Percentiles rank a stretch among this genome's conserved stretches.
Conservation (phyloP, 1,140 invertebrate genomes). For the Dryas iulia region DNA sequence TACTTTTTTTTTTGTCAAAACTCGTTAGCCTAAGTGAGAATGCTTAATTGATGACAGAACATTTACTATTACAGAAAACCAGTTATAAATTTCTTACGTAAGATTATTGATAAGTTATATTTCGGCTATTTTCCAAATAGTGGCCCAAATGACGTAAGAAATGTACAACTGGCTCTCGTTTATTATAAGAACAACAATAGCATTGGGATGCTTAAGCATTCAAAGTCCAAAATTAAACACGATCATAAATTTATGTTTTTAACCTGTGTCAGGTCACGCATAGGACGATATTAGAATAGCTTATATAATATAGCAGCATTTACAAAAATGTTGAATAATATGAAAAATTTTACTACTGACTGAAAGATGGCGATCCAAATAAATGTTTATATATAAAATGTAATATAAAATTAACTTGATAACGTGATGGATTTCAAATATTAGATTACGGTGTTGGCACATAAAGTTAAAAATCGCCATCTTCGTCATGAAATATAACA, state of each 20-base stretch:
- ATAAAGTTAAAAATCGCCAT: slow-evolving; percentile 1
- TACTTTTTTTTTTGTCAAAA: slow-evolving; percentile 35
- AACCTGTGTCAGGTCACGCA: slow-evolving; percentile 46
- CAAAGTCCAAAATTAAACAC: slow-evolving; percentile 18
- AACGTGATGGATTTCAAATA: neutral
- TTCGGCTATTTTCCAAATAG: neutral
- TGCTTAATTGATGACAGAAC: slow-evolving; percentile 19
- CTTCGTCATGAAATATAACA: neutral
- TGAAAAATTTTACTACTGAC: neutral
- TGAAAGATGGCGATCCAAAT: neutral
- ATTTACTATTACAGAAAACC: slow-evolving; percentile 2
- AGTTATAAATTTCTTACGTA: neutral
- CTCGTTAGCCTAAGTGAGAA: slow-evolving; percentile 40
- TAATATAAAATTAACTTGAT: neutral
- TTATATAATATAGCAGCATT: slow-evolving; percentile 6
- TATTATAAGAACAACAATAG: slow-evolving; percentile 17
- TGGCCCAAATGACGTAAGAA: neutral
- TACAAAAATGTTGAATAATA: neutral
- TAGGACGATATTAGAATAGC: slow-evolving; percentile 36
- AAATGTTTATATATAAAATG: neutral
- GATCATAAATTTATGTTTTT: slow-evolving; percentile 33
- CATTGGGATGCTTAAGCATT: slow-evolving; percentile 24
- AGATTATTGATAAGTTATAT: neutral
- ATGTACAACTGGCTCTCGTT: neutral
- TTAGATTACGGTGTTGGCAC: neutral